Conservation (phyloP, 2,797 vertebrate species). For the Sternotherus odoratus region DNA sequence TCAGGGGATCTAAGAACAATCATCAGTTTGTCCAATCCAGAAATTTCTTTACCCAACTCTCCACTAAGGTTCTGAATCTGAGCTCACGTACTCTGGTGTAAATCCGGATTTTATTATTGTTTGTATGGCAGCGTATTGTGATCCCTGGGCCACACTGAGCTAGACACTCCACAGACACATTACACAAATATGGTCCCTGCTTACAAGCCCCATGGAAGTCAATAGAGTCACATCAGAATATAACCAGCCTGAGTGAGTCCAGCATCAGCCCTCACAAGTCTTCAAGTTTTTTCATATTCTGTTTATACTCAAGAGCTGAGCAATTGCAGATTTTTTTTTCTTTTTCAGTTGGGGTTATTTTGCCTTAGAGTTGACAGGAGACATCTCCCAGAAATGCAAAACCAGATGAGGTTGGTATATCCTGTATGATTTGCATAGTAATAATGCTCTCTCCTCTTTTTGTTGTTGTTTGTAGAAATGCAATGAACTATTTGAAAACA, state of each 20-base stretch:
- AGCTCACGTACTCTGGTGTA: background rate
- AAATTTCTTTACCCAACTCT: background rate
- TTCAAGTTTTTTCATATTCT: background rate
- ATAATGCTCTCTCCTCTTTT: background rate
- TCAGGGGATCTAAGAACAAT: background rate
- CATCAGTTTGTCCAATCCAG: background rate
- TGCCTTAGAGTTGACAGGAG: background rate
- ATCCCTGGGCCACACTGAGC: background rate
- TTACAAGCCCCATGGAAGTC: background rate
- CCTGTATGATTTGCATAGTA: background rate
- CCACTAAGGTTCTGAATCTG: background rate
- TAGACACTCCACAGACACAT: rapidly evolving
- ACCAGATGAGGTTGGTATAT: background rate
- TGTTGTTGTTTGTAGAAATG: slow-evolving; percentile 5
- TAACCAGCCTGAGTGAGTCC: rapidly evolving
- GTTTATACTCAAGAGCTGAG: background rate
- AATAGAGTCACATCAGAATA: background rate
- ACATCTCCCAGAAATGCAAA: background rate
- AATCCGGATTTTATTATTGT: background rate
- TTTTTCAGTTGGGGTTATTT: background rate
- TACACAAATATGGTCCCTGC: background rate
- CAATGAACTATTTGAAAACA: slow-evolving; percentile 29
- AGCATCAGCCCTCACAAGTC: background rate
- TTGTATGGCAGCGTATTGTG: background rate
- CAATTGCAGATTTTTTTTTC: background rate